These are phyloP conservation scores for Limnephilus auricula DNA, from an alignment of 2,888 invertebrate species.

Conservation along the genomic window DNA sequence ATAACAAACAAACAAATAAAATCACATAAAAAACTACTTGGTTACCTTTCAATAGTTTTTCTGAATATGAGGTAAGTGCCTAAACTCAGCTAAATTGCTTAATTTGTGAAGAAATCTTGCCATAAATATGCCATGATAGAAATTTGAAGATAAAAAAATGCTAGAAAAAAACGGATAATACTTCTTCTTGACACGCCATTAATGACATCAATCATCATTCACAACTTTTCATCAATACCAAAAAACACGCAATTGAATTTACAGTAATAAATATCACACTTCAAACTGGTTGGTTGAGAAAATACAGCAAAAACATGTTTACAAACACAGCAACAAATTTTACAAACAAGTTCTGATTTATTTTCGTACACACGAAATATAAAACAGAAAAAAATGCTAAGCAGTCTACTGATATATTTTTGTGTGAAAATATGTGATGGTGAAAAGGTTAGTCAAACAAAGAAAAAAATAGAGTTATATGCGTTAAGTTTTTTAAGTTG, in stretches of 20 bases:
- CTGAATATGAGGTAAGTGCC: not conserved
- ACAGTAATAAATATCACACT: not conserved
- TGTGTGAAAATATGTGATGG: slow-evolving; percentile 37
- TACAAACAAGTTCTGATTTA: not conserved
- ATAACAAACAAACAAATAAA: too few relatives aligned
- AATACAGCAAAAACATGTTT: not conserved
- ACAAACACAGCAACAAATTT: not conserved
- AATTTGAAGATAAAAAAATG: not conserved
- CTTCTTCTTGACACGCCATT: not conserved
- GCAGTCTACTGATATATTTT: slow-evolving; percentile 15
- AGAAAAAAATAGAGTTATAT: not conserved
- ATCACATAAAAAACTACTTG: too few relatives aligned
- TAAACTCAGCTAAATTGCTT: not conserved
- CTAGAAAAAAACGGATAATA: not conserved
- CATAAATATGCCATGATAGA: not conserved
- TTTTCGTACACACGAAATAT: not conserved
- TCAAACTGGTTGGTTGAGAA: slow-evolving; percentile 13
- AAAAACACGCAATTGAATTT: not conserved
- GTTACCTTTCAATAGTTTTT: not conserved
- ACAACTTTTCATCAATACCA: not conserved
- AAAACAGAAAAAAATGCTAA: not conserved
- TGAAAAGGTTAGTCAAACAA: slow-evolving; percentile 20
- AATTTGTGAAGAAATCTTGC: not conserved
- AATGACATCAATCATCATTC: not conserved
- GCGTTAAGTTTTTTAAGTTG: not conserved